Base-by-base conservation (phyloP, 2,888 invertebrate species). In the Laspeyria flexula region DNA sequence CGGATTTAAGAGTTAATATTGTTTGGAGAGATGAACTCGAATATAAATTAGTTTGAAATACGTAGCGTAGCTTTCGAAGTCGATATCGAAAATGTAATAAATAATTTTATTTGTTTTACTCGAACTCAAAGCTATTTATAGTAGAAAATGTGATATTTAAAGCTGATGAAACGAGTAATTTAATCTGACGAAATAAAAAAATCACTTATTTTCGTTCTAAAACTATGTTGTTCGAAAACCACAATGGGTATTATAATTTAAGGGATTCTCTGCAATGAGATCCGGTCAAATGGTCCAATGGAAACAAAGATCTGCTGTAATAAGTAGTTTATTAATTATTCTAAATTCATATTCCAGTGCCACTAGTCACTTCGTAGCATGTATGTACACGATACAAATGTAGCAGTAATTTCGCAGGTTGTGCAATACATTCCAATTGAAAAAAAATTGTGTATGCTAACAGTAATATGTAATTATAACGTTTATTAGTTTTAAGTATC, bases 361-460 rank as follows among this genome's bases (percentile, higher is more conserved):
- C 65, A 68, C 82, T 82, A 82, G 82, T 82, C 82, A 81, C 59
- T 50, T 56, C 49, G 54, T 69, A 67, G 55, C 56, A 45, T 65
- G 61, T 58, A 41, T 60, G 61, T 56, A 71, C 61, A 60, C 68
- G 65, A 69, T n/a, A 40, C 41, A 54, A 12, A 67, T 61, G 52
- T 65, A 68, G 27, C 18, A 44, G 35, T 21, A 37, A 10, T 60
- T 48, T 52, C 50, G 51, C 56, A 62, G 73, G 73, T 79, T 81
- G 71, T 79, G 69, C 59, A 38, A 35, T 47, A 69, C 68, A 69
- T 69, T 69, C 70, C 67, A 69, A 37, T 55, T 55, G 45, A 39
- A 54, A 55, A 40, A 51, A 34, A 34, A 47, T n/a, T 7, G 27
- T 41, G 47, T 61, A 58, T 60, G 57, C 46, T 53, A 50, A 51